These are phyloP conservation scores for Passer domesticus DNA, from an alignment of 2,113 vertebrate genomes.

Conservation along the genomic window DNA sequence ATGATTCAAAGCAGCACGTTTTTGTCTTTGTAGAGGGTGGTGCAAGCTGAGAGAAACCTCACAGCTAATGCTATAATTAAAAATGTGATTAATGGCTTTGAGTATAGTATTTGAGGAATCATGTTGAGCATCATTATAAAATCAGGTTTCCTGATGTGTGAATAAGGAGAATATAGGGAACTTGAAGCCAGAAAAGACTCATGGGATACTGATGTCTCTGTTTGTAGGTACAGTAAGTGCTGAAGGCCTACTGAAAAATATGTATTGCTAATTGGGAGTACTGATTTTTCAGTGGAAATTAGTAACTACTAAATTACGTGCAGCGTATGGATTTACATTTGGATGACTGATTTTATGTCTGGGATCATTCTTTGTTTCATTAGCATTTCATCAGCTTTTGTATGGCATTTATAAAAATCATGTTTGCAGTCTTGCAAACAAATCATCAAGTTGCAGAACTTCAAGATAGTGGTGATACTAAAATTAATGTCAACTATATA, in stretches of 20 bases:
- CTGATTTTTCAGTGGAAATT: constrained; percentile 9
- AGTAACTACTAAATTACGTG: background rate
- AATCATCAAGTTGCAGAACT: background rate
- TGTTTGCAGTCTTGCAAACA: background rate
- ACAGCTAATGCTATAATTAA: background rate
- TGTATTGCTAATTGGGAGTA: background rate
- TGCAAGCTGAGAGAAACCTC: background rate
- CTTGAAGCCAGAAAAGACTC: background rate
- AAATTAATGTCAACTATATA: background rate
- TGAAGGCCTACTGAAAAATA: background rate
- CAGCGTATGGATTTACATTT: constrained; percentile 18
- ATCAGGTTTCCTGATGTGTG: background rate
- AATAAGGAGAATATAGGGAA: background rate
- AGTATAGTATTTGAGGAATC: background rate
- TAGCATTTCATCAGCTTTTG: constrained; percentile 3
- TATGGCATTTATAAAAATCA: background rate
- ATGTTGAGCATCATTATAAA: background rate
- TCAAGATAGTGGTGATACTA: background rate
- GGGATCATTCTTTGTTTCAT: constrained; percentile 1
- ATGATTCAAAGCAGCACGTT: background rate
- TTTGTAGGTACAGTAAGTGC: background rate
- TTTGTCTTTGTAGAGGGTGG: background rate
- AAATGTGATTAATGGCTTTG: background rate
- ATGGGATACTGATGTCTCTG: background rate
- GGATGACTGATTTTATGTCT: constrained; percentile 30